phyloP scores from a whole-genome alignment of 2,113 vertebrate genomes.

The Ammodramus savannarum region DNA sequence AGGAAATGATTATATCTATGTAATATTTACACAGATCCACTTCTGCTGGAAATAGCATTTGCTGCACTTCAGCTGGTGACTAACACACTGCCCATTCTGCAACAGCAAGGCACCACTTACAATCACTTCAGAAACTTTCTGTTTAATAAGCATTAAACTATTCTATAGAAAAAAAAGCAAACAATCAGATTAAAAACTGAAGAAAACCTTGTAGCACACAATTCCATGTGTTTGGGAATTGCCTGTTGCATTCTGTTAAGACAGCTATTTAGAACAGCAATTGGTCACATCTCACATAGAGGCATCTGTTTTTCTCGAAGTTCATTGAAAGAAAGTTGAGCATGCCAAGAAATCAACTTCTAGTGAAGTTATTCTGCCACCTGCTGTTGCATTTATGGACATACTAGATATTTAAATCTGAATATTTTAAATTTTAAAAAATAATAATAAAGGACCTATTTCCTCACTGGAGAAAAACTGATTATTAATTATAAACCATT shows the following conservation, averaged over 20 bases:
- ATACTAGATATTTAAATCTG: background rate
- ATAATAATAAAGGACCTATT: background rate
- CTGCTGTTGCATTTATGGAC: conserved; percentile 61
- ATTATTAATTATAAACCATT: background rate
- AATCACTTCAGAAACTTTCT: background rate
- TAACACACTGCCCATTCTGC: background rate
- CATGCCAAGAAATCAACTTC: background rate
- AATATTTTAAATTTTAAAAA: background rate
- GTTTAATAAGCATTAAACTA: background rate
- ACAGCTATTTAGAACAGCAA: conserved; percentile 34
- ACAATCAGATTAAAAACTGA: background rate
- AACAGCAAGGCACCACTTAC: background rate
- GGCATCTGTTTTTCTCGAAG: conserved; percentile 25
- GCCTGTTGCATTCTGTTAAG: conserved; percentile 47
- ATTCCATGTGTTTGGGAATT: conserved; percentile 38
- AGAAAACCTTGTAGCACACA: conserved; percentile 27
- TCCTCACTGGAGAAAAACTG: background rate
- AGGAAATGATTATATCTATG: background rate
- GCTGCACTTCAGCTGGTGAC: background rate
- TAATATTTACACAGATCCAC: background rate
- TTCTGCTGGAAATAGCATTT: background rate
- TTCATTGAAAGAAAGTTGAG: background rate
- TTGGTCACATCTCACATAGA: conserved; percentile 17
- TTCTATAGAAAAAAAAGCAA: background rate
- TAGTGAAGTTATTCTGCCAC: conserved; percentile 74